Evolutionary conservation across 2,888 invertebrate species (phyloP).

Genomic region (Chrysotoxum bicinctum): DNA sequence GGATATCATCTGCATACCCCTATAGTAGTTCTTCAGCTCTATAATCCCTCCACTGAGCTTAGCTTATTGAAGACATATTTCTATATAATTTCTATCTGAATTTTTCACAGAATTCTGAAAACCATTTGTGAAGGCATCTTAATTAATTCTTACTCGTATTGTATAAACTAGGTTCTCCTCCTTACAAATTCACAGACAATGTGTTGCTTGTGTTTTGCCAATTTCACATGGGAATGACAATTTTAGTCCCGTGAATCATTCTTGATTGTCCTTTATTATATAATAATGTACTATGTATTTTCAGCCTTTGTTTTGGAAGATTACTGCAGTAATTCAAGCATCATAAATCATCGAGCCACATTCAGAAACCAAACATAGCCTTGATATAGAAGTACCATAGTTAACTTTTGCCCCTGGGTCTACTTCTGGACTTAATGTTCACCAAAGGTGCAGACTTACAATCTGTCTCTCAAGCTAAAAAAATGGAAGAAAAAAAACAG

Average conservation of each 20-base stretch:
- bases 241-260: slow-evolving; percentile 1
- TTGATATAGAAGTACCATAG: slow-evolving; percentile 48
- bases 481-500: background rate
- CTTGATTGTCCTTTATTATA: background rate
- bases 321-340: slow-evolving; percentile 46
- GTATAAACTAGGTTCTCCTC: no score
- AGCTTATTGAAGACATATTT: no score
- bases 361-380: background rate
- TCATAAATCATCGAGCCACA: slow-evolving; percentile 54
- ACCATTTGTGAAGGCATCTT: background rate
- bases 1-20: no score
- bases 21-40: no score
- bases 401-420: slow-evolving; percentile 61
- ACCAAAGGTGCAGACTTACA: slow-evolving; percentile 13
- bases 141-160: background rate
- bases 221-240: background rate
- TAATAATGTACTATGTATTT: background rate
- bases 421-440: slow-evolving; percentile 53
- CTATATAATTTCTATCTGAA: no score
- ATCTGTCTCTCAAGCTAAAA: background rate
- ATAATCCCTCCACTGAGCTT: no score
- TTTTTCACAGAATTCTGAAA: no score
- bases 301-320: background rate
- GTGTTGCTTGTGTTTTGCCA: background rate
- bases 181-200: background rate